Percentiles rank a stretch among this genome's conserved stretches.
Conservation (phyloP, 1,140 invertebrate species). For the Magallana gigas region DNA sequence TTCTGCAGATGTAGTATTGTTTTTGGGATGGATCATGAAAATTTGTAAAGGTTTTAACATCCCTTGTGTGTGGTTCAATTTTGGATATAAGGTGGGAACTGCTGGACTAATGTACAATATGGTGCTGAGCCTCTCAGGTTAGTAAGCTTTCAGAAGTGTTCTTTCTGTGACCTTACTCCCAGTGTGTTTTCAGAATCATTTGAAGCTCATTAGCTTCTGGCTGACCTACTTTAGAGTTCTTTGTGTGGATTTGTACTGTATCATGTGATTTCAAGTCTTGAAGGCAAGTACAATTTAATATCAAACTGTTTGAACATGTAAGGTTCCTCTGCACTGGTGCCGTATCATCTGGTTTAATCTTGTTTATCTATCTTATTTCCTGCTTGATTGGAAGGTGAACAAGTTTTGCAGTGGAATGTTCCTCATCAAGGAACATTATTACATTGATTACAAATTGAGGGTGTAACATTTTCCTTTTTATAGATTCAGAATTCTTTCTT, state of each 20-base stretch:
- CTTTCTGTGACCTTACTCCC: conserved; percentile 19
- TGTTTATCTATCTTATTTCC: background rate
- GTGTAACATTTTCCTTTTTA: conserved; percentile 19
- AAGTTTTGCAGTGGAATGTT: background rate
- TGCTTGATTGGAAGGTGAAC: background rate
- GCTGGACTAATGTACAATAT: background rate
- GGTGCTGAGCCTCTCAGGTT: background rate
- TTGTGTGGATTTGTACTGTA: background rate
- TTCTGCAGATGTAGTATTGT: conserved; percentile 26
- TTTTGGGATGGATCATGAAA: conserved; percentile 3
- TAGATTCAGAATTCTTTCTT: background rate
- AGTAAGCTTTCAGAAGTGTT: background rate
- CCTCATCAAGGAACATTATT: background rate
- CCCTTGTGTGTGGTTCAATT: background rate
- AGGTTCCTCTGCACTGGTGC: background rate
- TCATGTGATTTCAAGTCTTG: background rate
- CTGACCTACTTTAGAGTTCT: conserved; percentile 20
- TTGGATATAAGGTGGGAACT: too few species aligned
- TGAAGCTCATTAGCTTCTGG: conserved; percentile 12
- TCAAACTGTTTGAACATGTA: too few species aligned
- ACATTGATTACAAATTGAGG: conserved; percentile 4
- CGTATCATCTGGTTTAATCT: background rate
- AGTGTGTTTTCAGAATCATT: background rate
- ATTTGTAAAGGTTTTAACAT: conserved; percentile 9
- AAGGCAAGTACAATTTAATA: background rate